These are phyloP conservation scores for Thymelicus acteon DNA, from an alignment of 2,888 invertebrate genomes.

Conservation along the genomic window DNA sequence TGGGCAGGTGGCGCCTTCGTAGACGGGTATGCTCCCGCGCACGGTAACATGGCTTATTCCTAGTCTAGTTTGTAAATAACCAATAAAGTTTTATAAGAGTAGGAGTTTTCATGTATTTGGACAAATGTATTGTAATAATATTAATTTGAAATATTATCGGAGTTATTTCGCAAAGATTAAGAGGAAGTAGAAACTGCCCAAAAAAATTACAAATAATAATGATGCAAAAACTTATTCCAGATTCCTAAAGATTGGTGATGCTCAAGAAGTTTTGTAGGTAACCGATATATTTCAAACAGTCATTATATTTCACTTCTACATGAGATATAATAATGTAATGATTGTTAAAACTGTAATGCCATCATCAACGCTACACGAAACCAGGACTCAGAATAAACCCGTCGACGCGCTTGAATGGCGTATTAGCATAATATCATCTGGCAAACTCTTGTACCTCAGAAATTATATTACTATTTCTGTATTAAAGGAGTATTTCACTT, in stretches of 20 bases:
- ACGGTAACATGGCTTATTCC: slow-evolving; percentile 18
- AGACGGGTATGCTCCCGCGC: slow-evolving; percentile 46
- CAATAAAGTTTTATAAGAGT: background rate
- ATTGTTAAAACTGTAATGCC: background rate
- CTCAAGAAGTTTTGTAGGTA: no score
- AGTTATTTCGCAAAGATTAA: background rate
- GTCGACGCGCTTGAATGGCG: slow-evolving; percentile 41
- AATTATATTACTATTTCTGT: slow-evolving; percentile 32
- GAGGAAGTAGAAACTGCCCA: no score
- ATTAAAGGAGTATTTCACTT: slow-evolving; percentile 45
- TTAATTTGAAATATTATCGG: no score
- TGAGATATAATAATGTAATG: no score
- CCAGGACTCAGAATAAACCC: slow-evolving; percentile 26
- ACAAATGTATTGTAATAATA: no score
- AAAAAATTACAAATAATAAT: no score
- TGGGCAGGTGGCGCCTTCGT: slow-evolving; percentile 66
- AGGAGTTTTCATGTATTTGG: no score
- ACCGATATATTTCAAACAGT: no score
- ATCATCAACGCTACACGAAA: slow-evolving; percentile 37
- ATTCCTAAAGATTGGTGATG: no score
- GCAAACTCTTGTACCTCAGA: slow-evolving; percentile 38
- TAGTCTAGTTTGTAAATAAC: slow-evolving; percentile 1
- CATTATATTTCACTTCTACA: no score
- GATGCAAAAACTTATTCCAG: no score
- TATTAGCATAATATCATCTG: slow-evolving; percentile 51